Conservation (phyloP, 2,113 vertebrate genomes). For the Phalacrocorax carbo region DNA sequence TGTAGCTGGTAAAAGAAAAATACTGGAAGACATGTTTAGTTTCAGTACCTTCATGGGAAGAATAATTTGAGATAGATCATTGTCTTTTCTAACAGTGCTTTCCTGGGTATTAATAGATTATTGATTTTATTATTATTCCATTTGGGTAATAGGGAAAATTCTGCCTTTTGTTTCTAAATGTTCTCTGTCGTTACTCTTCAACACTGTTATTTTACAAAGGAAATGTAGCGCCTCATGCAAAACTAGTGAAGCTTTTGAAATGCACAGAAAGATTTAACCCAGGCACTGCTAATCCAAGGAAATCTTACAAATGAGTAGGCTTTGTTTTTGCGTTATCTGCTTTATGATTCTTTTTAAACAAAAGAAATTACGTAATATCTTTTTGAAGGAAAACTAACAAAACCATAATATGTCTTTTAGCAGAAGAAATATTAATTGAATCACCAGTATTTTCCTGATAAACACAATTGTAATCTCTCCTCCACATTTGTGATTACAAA, state of each 20-base stretch:
- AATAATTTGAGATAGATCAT: not conserved
- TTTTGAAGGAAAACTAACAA: not conserved
- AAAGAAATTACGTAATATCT: not conserved
- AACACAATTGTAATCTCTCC: not conserved
- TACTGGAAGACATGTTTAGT: not conserved
- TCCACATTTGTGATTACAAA: not conserved
- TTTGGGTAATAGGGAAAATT: not conserved
- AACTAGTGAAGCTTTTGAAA: not conserved
- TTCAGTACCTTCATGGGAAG: not conserved
- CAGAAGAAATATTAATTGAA: not conserved
- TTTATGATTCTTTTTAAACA: not conserved
- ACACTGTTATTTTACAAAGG: not conserved
- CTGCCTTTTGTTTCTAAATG: not conserved
- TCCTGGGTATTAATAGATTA: not conserved
- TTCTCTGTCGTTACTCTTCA: not conserved
- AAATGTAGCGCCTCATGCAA: not conserved
- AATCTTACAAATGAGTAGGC: not conserved
- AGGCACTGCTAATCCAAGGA: not conserved
- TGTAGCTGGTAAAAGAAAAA: not conserved
- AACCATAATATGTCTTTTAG: not conserved
- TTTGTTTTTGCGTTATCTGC: not conserved
- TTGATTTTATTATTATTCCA: not conserved
- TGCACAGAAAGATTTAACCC: not conserved
- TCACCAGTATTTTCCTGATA: not conserved
- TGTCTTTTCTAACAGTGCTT: not conserved